Conservation (phyloP, 2,888 invertebrate species). For the Altica lythri region DNA sequence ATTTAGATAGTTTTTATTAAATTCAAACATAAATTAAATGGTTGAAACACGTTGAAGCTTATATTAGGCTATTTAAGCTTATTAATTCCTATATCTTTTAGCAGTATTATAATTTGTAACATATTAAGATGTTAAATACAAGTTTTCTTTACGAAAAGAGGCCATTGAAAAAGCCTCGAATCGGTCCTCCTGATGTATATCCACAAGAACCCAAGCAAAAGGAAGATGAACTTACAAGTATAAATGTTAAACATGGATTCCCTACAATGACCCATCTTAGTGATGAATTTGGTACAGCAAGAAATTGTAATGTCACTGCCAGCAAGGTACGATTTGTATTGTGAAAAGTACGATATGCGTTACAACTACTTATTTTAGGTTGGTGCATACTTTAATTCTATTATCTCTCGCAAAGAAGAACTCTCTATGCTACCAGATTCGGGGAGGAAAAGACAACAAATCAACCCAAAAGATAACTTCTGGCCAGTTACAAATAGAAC, state of each 20-base stretch:
- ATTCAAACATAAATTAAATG: slow-evolving; percentile 9
- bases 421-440: slow-evolving; percentile 91
- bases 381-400: slow-evolving; percentile 88
- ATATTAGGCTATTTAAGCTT: neutral
- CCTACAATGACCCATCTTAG: slow-evolving; percentile 82
- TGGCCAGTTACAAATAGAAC: slow-evolving; percentile 93
- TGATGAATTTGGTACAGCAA: slow-evolving; percentile 93
- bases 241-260: slow-evolving; percentile 96
- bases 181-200: slow-evolving; percentile 97
- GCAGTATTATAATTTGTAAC: slow-evolving; percentile 6
- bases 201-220: slow-evolving; percentile 97
- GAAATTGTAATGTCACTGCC: slow-evolving; percentile 86
- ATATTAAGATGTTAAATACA: slow-evolving; percentile 66
- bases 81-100: neutral
- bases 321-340: slow-evolving; percentile 69
- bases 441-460: slow-evolving; percentile 87
- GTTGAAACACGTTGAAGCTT: neutral
- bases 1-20: slow-evolving; percentile 17
- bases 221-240: slow-evolving; percentile 92
- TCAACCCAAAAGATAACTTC: slow-evolving; percentile 95
- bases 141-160: slow-evolving; percentile 89
- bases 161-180: slow-evolving; percentile 86
- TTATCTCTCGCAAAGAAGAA: slow-evolving; percentile 90
- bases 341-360: neutral
- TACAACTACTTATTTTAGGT: slow-evolving; percentile 61